Conservation (phyloP, 2,797 vertebrate genomes). For the Takifugu rubripes region DNA sequence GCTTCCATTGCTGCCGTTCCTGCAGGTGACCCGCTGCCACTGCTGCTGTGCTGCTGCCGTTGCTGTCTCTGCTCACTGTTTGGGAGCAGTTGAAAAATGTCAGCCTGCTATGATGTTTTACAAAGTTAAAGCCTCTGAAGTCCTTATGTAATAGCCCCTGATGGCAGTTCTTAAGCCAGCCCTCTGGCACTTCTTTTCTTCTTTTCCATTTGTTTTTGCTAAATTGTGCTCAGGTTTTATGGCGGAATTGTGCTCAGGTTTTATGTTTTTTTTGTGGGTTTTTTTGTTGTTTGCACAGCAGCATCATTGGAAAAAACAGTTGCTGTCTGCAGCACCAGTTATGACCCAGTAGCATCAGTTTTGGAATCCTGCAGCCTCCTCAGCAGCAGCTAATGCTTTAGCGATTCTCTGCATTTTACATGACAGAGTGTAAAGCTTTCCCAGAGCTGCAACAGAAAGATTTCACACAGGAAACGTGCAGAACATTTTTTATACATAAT, state of each 20-base stretch:
- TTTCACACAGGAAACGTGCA: too few species aligned
- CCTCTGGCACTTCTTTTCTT: slow-evolving; percentile 29
- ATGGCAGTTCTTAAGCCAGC: slow-evolving; percentile 39
- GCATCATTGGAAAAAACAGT: slow-evolving; percentile 3
- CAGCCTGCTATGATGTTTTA: slow-evolving; percentile 20
- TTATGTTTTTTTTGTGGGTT: too few species aligned
- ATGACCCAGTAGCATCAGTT: background rate
- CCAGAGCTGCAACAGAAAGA: too few species aligned
- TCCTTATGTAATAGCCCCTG: slow-evolving; percentile 40
- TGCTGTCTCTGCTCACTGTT: background rate
- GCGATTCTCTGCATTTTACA: too few species aligned
- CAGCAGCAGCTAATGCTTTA: too few species aligned
- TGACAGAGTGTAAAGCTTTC: too few species aligned
- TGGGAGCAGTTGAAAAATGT: slow-evolving; percentile 12
- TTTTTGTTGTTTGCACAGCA: background rate
- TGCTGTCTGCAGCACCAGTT: background rate
- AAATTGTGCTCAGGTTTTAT: too few species aligned
- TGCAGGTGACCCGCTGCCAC: too few species aligned
- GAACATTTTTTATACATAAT: too few species aligned
- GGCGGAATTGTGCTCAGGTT: too few species aligned
- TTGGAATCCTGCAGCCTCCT: slow-evolving; percentile 14
- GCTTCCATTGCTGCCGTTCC: too few species aligned
- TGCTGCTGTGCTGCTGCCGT: too few species aligned
- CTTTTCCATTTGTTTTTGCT: background rate
- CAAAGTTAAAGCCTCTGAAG: slow-evolving; percentile 35